A percentile compares a stretch with the other conserved stretches of the same genome.
These are phyloP conservation scores for Alsophila aescularia DNA, from an alignment of 2,888 invertebrate genomes.

Conservation along the genomic window DNA sequence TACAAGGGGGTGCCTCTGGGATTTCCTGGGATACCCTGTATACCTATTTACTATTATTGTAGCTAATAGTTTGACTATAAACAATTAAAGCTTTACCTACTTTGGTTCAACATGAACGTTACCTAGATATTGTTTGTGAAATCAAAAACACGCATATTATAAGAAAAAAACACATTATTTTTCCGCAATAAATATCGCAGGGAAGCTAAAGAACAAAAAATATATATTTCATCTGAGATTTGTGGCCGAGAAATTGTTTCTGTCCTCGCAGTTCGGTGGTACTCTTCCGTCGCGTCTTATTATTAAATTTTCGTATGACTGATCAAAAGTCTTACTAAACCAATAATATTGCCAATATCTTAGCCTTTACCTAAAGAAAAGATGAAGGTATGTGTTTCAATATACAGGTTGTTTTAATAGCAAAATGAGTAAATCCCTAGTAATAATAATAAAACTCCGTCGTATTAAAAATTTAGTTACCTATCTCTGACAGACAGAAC, in stretches of 20 bases:
- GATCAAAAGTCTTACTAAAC: conserved; percentile 13
- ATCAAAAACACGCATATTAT: not conserved
- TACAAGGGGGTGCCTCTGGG: too few relatives aligned
- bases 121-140: not conserved
- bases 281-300: conserved; percentile 4
- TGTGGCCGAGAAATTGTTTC: conserved; percentile 64
- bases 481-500: too few relatives aligned
- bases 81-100: too few relatives aligned
- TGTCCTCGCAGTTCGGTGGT: conserved; percentile 33
- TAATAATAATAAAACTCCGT: too few relatives aligned
- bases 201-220: conserved; percentile 54
- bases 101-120: not conserved
- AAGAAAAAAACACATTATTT: conserved; percentile 53
- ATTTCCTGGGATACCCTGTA: too few relatives aligned
- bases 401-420: too few relatives aligned
- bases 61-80: too few relatives aligned
- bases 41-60: too few relatives aligned
- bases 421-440: too few relatives aligned
- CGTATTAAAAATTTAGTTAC: too few relatives aligned
- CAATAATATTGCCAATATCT: not conserved
- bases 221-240: conserved; percentile 61
- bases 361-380: not conserved
- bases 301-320: conserved; percentile 23
- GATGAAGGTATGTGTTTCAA: too few relatives aligned
- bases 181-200: conserved; percentile 50